phyloP scores from a whole-genome alignment of 1,140 invertebrate species.

The Panulirus ornatus region DNA sequence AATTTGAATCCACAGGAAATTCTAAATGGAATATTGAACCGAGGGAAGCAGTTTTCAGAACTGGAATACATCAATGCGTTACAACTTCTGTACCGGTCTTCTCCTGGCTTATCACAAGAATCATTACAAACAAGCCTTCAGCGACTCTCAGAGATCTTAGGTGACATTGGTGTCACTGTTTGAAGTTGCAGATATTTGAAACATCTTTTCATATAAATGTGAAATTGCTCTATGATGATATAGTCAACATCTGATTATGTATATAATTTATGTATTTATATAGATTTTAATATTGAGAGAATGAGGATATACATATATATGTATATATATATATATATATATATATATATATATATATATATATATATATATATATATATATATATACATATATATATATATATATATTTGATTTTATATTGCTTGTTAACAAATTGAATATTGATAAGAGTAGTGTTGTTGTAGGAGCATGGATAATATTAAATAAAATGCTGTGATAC shows the following conservation, averaged over 20 bases:
- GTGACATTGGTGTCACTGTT: constrained; percentile 84
- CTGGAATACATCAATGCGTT: constrained; percentile 92
- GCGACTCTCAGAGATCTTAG: constrained; percentile 84
- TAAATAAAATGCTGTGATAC: not conserved
- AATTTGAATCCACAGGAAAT: constrained; percentile 84
- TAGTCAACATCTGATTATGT: not conserved
- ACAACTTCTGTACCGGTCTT: constrained; percentile 84
- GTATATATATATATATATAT: constrained; percentile 11
- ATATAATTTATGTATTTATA: constrained; percentile 11
- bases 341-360: not conserved
- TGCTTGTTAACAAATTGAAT: not conserved
- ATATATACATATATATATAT: constrained; percentile 9
- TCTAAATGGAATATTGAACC: constrained; percentile 87
- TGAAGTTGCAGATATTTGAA: constrained; percentile 69
- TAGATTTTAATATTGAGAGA: not conserved
- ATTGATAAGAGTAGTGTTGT: not conserved
- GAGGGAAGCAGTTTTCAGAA: constrained; percentile 90
- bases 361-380: not conserved
- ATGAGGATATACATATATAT: not conserved
- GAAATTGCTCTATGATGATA: not conserved
- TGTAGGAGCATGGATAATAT: not conserved
- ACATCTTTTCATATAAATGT: not conserved
- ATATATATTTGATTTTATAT: constrained; percentile 17
- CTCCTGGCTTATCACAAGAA: constrained; percentile 78
- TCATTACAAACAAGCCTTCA: constrained; percentile 80